Conservation (phyloP, 1,140 invertebrate genomes). For the Drosophila takahashii region DNA sequence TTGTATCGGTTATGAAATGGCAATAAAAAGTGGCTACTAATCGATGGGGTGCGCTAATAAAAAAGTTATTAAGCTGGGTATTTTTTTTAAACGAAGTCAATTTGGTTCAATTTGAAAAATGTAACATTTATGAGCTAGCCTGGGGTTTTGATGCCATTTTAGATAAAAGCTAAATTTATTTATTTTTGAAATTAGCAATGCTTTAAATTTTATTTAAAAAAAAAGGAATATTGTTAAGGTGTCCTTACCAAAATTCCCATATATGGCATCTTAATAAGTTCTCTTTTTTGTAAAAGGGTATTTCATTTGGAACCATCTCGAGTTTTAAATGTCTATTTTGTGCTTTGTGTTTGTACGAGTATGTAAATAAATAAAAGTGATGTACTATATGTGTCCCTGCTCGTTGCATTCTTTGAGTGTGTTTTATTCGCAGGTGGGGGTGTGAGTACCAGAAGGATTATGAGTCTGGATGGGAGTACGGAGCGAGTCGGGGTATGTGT, state of each 20-base stretch:
- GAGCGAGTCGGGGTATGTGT: constrained; percentile 27
- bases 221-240: too few relatives aligned
- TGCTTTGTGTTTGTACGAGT: constrained; percentile 22
- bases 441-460: neutral
- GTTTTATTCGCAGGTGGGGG: constrained; percentile 53
- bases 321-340: constrained; percentile 24
- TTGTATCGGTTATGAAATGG: constrained; percentile 20
- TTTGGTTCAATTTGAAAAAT: neutral
- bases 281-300: constrained; percentile 10
- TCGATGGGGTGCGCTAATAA: constrained; percentile 1
- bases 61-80: constrained; percentile 13
- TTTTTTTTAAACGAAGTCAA: neutral
- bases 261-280: neutral
- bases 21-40: constrained; percentile 15
- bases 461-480: constrained; percentile 13
- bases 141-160: neutral
- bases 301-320: constrained; percentile 1
- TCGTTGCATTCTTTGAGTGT: constrained; percentile 30
- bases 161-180: neutral
- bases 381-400: constrained; percentile 31
- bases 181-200: neutral
- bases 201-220: neutral
- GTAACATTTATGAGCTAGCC: neutral
- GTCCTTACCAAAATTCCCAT: too few relatives aligned
- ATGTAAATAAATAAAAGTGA: constrained; percentile 76